These are phyloP conservation scores for Colaptes auratus DNA, from an alignment of 2,113 vertebrate species.

Conservation along the genomic window DNA sequence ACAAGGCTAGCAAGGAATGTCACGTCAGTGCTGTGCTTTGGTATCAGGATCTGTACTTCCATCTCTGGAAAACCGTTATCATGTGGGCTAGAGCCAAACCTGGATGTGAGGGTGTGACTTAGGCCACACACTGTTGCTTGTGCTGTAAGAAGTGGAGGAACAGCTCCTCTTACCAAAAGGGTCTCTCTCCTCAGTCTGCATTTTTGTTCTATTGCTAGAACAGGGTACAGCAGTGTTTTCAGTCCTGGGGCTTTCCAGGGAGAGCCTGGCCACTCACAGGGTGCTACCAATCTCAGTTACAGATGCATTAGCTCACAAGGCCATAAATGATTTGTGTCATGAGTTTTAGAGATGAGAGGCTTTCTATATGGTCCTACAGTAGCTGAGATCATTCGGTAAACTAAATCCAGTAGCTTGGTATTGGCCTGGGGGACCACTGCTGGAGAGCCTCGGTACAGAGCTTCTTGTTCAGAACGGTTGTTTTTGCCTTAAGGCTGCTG, in stretches of 20 bases:
- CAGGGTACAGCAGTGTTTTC: not conserved
- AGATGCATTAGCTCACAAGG: not conserved
- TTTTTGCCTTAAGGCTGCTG: not conserved
- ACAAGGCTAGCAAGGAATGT: rapidly evolving
- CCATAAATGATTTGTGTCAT: not conserved
- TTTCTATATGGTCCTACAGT: not conserved
- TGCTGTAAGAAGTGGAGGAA: not conserved
- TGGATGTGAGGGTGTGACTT: not conserved
- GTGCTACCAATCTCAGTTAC: not conserved
- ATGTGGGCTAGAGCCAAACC: not conserved
- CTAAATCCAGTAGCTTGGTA: not conserved
- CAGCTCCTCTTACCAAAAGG: not conserved
- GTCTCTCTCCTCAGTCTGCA: not conserved
- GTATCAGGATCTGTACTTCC: not conserved
- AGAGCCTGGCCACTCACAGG: not conserved
- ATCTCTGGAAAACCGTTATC: not conserved
- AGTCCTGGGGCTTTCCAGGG: not conserved
- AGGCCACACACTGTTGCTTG: rapidly evolving
- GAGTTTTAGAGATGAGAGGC: not conserved
- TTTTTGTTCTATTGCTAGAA: not conserved
- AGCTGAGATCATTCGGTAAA: constrained; percentile 14
- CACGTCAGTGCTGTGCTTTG: not conserved
- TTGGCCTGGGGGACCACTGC: not conserved
- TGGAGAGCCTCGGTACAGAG: not conserved
- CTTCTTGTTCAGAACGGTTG: not conserved